phyloP scores from a whole-genome alignment of 1,140 invertebrate genomes.

The Lucilia cuprina region DNA sequence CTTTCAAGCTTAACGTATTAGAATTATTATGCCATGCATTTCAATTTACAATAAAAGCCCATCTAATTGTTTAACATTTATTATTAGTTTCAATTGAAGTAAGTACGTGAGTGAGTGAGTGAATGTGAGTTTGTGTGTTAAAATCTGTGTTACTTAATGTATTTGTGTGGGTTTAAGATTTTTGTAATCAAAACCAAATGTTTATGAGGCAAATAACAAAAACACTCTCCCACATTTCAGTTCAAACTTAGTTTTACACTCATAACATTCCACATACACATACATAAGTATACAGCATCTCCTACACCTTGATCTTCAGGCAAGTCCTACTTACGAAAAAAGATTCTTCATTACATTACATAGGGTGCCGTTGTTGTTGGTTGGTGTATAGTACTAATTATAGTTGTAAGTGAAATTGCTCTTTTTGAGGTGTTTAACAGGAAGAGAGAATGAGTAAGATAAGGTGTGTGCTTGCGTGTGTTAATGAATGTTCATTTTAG shows the following conservation, averaged over 20 bases:
- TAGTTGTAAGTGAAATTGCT: not conserved
- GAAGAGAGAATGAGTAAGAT: not conserved
- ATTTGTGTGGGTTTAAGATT: not conserved
- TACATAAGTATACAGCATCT: not conserved
- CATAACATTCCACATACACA: not conserved
- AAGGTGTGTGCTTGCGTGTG: not conserved
- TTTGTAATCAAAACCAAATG: not conserved
- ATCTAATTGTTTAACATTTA: too few species aligned
- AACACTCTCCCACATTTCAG: too few species aligned
- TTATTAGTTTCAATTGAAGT: too few species aligned
- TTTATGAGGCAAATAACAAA: not conserved
- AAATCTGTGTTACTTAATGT: not conserved
- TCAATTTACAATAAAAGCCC: too few species aligned
- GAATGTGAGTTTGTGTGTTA: not conserved
- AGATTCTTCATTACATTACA: not conserved
- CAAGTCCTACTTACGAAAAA: not conserved
- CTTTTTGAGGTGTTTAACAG: not conserved
- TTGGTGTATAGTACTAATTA: not conserved
- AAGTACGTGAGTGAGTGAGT: too few species aligned
- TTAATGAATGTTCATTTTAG: not conserved
- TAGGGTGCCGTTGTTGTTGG: not conserved
- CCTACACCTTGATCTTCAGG: not conserved
- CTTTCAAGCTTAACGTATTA: too few species aligned
- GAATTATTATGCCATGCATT: too few species aligned
- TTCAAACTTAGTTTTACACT: not conserved